Conservation (phyloP, 2,888 invertebrate genomes). For the Parascotia fuliginaria region DNA sequence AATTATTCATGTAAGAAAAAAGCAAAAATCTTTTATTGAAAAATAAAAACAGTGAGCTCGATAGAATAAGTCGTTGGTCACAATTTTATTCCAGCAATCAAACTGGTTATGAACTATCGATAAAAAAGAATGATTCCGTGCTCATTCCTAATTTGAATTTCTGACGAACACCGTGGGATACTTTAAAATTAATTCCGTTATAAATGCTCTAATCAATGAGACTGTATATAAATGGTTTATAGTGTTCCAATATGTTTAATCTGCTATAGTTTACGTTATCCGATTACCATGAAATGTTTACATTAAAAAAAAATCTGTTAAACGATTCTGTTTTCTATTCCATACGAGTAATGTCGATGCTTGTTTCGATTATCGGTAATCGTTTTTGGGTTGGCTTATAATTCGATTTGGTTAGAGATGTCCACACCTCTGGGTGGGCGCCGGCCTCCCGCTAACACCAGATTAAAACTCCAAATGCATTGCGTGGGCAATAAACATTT, state of each 20-base stretch:
- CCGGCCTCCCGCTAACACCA: slow-evolving; percentile 74
- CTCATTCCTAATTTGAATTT: slow-evolving; percentile 23
- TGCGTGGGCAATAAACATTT: slow-evolving; percentile 75
- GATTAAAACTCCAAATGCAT: slow-evolving; percentile 72
- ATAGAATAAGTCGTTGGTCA: neutral
- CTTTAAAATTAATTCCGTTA: slow-evolving; percentile 46
- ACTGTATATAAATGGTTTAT: slow-evolving; percentile 63
- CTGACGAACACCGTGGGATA: slow-evolving; percentile 47
- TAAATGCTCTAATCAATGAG: slow-evolving; percentile 62
- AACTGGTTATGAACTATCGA: slow-evolving; percentile 24
- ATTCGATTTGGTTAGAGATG: slow-evolving; percentile 78
- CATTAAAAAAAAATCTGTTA: slow-evolving; percentile 13
- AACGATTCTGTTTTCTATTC: slow-evolving; percentile 48
- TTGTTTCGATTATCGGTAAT: slow-evolving; percentile 24
- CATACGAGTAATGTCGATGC: slow-evolving; percentile 23
- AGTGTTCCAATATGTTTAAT: slow-evolving; percentile 63
- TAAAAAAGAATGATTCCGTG: slow-evolving; percentile 4
- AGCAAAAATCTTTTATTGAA: slow-evolving; percentile 33
- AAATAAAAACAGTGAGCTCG: slow-evolving; percentile 46
- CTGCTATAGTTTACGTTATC: slow-evolving; percentile 60
- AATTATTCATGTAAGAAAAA: slow-evolving; percentile 49
- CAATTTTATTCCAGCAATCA: neutral
- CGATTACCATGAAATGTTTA: slow-evolving; percentile 37
- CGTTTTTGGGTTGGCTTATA: slow-evolving; percentile 58
- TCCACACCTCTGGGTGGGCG: slow-evolving; percentile 83